Evolutionary conservation across 2,113 vertebrate genomes (phyloP).

Genomic region (Ammodytes dubius): DNA sequence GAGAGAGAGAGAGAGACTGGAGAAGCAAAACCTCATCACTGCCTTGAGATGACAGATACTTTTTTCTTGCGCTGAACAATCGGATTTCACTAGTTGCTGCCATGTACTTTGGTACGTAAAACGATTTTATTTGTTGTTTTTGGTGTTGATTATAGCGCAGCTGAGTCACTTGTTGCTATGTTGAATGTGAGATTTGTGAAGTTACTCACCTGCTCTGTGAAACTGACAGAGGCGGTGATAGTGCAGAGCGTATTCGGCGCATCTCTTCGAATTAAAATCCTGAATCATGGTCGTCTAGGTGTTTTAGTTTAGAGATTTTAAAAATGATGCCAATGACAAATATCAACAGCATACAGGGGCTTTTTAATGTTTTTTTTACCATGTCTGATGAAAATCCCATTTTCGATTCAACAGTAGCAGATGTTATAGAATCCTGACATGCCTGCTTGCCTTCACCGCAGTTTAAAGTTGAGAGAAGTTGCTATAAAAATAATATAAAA

Average conservation of each 20-base stretch:
- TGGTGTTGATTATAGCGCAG: neutral
- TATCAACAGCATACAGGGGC: too few species aligned
- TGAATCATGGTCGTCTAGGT: neutral
- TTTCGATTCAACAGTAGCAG: too few species aligned
- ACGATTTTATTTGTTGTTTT: slow-evolving; percentile 8
- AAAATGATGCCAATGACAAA: neutral
- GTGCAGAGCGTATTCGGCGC: neutral
- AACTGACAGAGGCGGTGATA: neutral
- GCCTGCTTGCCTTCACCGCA: neutral
- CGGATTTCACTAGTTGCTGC: slow-evolving; percentile 40
- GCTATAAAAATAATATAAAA: too few species aligned
- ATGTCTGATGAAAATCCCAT: too few species aligned
- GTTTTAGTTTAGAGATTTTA: neutral
- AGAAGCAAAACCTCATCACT: slow-evolving; percentile 42
- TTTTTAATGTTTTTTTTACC: too few species aligned
- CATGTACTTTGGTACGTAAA: slow-evolving; percentile 77
- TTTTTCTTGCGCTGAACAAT: slow-evolving; percentile 35
- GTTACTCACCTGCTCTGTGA: slow-evolving; percentile 43
- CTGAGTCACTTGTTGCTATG: slow-evolving; percentile 75
- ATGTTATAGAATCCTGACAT: neutral
- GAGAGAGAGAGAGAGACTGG: slow-evolving; percentile 25
- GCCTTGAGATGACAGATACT: slow-evolving; percentile 52
- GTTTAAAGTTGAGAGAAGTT: neutral
- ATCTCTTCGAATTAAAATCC: neutral
- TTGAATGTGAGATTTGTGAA: slow-evolving; percentile 33